Evolutionary conservation across 1,140 invertebrate species (phyloP), one percentile per base, ranked within the genome.

Genomic region (Lucilia sericata): DNA sequence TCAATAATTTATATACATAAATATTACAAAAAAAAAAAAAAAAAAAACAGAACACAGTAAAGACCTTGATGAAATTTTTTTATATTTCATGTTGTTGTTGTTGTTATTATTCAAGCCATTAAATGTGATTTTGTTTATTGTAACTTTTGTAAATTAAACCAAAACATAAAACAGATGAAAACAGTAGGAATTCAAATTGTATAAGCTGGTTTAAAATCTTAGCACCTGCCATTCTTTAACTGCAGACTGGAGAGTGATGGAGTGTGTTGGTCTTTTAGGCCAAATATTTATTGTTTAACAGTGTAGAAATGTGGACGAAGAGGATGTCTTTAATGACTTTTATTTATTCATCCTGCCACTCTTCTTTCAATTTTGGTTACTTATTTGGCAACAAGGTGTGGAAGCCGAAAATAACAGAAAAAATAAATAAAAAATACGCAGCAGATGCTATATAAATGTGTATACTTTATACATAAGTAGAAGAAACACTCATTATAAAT

Each of bases 101-200:
- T 30, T 2, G 25, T 30, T 30, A 30, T 30, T 30, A 30, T 55
- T 55, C 12, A 55, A 76, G 34, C 30, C 34, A 19, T 36, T 76
- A 21, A 76, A 76, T 76, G 74, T 76, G 74, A 36, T 76, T 34
- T 36, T 10, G 42, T 7, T 55, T 55, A 55, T 55, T 17, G 51
- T 42, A 8, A 42, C 74, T 74, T 74, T 74, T 74, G 74, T 30
- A 74, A 74, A 74, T 74, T 13, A 74, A 76, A 17, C 74, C 30
- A 75, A 34, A 74, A 76, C 42, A 55, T 55, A 55, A 55, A 55
- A 12, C 51, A 55, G 17, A 55, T 55, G 17, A 55, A 74, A 42
- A 42, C 25, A 74, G n/a, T 76, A 13, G 47, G 74, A 76, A 47
- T 76, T 34, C 36, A 76, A 76, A 42, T 76, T 30, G 34, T 76